A percentile compares a stretch with the other conserved stretches of the same genome.
phyloP scores from a whole-genome alignment of 2,888 invertebrate species.

The Pantelozetes paolii region DNA sequence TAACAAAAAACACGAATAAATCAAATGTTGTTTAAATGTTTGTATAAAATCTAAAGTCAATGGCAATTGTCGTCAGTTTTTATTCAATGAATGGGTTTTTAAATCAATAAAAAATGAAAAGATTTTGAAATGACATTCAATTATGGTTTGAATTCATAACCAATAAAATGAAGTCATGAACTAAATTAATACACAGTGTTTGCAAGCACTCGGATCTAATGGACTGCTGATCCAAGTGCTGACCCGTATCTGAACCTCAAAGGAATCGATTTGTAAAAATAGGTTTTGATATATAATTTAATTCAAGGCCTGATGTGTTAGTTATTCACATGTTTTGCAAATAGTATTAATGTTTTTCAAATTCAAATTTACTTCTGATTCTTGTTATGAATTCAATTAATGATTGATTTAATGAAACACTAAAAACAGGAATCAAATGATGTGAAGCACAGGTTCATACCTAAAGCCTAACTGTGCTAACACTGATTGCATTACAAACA shows the following conservation, averaged over 20 bases:
- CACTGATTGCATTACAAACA: not conserved
- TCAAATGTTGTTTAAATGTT: too few species aligned
- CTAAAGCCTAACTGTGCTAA: not conserved
- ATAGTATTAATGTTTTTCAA: not conserved
- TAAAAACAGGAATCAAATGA: not conserved
- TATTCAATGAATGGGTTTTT: too few species aligned
- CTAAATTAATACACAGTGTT: not conserved
- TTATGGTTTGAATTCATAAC: not conserved
- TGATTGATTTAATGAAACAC: not conserved
- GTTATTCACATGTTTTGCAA: not conserved
- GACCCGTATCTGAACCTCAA: not conserved
- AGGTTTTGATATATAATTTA: not conserved
- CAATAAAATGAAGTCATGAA: conserved; percentile 18
- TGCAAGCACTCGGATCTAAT: not conserved
- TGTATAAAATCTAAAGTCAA: too few species aligned
- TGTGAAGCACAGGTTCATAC: not conserved
- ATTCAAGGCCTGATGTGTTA: not conserved
- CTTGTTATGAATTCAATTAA: not conserved
- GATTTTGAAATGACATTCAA: conserved; percentile 29
- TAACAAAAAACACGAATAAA: not conserved
- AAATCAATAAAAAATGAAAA: too few species aligned
- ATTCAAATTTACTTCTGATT: not conserved
- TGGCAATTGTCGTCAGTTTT: too few species aligned
- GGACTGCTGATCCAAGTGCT: not conserved
- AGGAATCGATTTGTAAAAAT: not conserved